Evolutionary conservation across 1,140 invertebrate genomes (phyloP).

Genomic region (Pseudomyrmex pallidus): DNA sequence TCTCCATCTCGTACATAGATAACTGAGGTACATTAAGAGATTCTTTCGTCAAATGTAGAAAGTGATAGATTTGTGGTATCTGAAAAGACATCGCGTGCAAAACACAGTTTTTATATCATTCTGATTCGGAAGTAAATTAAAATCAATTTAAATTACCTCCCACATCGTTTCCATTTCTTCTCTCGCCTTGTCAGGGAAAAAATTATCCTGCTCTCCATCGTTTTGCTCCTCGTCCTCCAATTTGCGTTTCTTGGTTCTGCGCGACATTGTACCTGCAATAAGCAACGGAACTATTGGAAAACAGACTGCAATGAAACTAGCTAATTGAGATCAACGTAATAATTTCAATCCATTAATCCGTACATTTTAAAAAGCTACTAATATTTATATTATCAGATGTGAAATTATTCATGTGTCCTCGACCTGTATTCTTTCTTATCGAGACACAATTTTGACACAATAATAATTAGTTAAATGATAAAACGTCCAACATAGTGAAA

Average conservation of each 20-base stretch:
- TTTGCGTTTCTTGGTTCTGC: conserved; percentile 70
- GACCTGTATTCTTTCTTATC: not conserved
- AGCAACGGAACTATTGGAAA: conserved; percentile 9
- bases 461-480: conserved; percentile 33
- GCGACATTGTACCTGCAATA: conserved; percentile 73
- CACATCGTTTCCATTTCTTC: conserved; percentile 81
- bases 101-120: no score
- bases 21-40: conserved; percentile 84
- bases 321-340: not conserved
- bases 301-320: not conserved
- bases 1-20: conserved; percentile 87
- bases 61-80: conserved; percentile 86
- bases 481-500: not conserved
- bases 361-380: not conserved
- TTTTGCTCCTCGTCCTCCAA: conserved; percentile 70
- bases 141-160: conserved; percentile 74
- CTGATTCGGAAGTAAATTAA: not conserved
- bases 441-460: not conserved
- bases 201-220: conserved; percentile 77
- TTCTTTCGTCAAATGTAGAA: conserved; percentile 86
- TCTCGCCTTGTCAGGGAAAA: conserved; percentile 72
- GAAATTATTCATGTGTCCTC: not conserved
- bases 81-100: conserved; percentile 62
- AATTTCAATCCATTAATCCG: not conserved
- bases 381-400: not conserved